These are phyloP conservation scores for Microtus oregoni DNA, from an alignment of 2,113 vertebrate genomes.

Conservation along the genomic window DNA sequence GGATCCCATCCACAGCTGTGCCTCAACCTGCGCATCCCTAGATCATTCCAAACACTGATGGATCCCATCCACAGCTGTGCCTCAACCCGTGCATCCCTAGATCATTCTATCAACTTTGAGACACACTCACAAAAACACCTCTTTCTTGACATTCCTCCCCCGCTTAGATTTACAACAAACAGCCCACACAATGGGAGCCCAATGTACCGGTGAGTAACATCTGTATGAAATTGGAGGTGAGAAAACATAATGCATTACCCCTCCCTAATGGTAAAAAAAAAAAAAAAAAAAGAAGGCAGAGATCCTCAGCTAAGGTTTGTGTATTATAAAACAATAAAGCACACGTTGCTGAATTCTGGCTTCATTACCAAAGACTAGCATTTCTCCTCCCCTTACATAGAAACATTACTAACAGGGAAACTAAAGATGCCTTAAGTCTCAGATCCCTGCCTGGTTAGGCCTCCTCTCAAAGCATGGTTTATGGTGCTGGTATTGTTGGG, in stretches of 20 bases:
- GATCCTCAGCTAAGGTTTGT: neutral
- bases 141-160: neutral
- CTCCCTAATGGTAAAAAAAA: neutral
- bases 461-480: neutral
- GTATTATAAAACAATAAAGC: neutral
- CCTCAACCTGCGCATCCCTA: no score
- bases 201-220: neutral
- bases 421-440: neutral
- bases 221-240: neutral
- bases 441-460: neutral
- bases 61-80: no score
- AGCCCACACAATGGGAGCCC: neutral
- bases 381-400: neutral
- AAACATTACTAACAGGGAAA: constrained; percentile 2
- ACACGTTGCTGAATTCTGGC: constrained; percentile 19
- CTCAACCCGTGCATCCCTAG: neutral
- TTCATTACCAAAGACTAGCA: neutral
- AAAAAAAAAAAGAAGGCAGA: neutral
- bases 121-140: neutral
- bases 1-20: no score
- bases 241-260: neutral
- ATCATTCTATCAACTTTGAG: neutral
- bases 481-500: neutral
- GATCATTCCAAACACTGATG: no score
- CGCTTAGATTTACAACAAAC: neutral